Percentiles rank a stretch among this genome's conserved stretches.
These are phyloP conservation scores for Peromyscus polionotus DNA, from an alignment of 2,113 vertebrate genomes.

Conservation along the genomic window DNA sequence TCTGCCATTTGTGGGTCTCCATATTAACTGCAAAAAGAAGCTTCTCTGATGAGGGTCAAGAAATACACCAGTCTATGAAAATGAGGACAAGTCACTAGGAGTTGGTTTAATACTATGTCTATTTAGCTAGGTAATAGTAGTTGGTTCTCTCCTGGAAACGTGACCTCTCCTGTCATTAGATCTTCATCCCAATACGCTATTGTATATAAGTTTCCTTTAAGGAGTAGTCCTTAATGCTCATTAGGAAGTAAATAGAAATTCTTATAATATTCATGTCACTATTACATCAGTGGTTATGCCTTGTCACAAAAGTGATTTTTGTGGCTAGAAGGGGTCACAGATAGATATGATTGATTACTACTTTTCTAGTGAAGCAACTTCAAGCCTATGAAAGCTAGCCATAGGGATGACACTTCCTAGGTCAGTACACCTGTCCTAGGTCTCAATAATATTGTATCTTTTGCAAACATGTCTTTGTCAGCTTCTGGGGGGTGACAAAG, in stretches of 20 bases:
- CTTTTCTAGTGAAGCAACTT: neutral
- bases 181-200: neutral
- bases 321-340: neutral
- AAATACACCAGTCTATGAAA: neutral
- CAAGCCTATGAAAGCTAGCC: neutral
- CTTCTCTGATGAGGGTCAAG: neutral
- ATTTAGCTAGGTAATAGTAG: neutral
- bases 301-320: neutral
- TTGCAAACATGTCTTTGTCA: neutral
- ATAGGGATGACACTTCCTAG: neutral
- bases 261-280: neutral
- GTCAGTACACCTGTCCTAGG: neutral
- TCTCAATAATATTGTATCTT: neutral
- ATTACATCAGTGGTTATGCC: neutral
- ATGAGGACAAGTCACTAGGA: neutral
- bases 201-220: neutral
- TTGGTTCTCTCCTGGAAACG: neutral
- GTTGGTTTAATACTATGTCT: neutral
- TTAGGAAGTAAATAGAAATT: neutral
- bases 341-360: neutral
- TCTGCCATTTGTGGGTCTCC: neutral
- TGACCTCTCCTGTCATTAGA: neutral
- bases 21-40: neutral
- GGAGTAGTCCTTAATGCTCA: neutral
- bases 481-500: neutral